Evolutionary conservation across 1,140 invertebrate genomes (phyloP), one percentile per base, ranked within the genome.

Genomic region (Colletes latitarsis): DNA sequence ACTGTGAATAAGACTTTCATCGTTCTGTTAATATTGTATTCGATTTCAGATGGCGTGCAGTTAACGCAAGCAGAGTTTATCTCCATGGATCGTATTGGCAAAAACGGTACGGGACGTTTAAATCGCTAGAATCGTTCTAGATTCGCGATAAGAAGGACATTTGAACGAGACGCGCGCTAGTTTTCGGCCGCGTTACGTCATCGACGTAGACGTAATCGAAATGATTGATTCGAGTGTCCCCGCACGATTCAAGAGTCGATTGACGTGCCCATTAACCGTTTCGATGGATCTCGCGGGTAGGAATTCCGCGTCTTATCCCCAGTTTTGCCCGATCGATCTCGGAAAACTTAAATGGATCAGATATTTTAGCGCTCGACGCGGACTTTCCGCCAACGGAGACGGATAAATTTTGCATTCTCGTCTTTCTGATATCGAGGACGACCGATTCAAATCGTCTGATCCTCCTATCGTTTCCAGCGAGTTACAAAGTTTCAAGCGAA

Each of bases 161-260:
- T 64, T 52, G 8, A 39, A 52, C 39, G 30, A 62, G 58, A n/a
- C 14, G 6, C n/a, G 53, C 1, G 53, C 8, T 10, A 53, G 15
- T 21, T 39, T 39, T 60, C 15, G 43, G 30, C 17, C 43, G 30
- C 6, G 21, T 15, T 49, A 17, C 46, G 46, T 49, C 69, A 6
- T 52, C 19, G 57, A n/a, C 19, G 9, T 9, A 43, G 52, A 77
- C 74, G 60, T 30, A 58, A 43, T 72, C 69, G 69, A 71, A 53
- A 39, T 57, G 81, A 84, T 72, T 57, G 70, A 84, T 79, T 79
- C 75, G 57, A 57, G 58, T 58, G 60, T 79, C 30, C 69, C 63
- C 67, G 55, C 72, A 81, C 58, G 69, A 82, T 78, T 78, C 55
- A 9, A n/a, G 58, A 78, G 75, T 64, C 57, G 21, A 21, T 39